Evolutionary conservation across 2,888 invertebrate species (phyloP).

Genomic region (Bimastos eiseni): DNA sequence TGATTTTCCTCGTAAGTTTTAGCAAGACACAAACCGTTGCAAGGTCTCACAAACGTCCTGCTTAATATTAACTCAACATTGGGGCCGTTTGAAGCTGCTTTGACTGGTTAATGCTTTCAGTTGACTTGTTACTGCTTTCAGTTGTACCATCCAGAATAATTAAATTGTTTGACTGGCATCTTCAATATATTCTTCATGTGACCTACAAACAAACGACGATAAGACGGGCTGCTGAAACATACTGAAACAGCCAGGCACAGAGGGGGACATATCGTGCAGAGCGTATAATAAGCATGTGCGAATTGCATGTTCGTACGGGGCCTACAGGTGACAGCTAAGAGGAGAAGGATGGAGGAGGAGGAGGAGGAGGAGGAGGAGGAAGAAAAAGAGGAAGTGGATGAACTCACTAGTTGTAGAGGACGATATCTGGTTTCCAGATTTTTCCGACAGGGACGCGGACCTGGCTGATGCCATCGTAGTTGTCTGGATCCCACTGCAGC

Average conservation of each 20-base stretch:
- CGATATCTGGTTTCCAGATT: constrained; percentile 45
- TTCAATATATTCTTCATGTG: not conserved
- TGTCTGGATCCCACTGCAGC: constrained; percentile 40
- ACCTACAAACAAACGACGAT: not conserved
- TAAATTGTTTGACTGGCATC: not conserved
- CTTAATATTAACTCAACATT: not conserved
- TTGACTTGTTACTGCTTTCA: not conserved
- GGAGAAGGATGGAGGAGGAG: not conserved
- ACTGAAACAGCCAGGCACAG: not conserved
- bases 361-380: not conserved
- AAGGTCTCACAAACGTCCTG: not conserved
- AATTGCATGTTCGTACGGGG: not conserved
- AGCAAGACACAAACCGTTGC: not conserved
- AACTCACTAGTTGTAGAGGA: constrained; percentile 43
- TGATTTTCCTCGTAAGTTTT: not conserved
- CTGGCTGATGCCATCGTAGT: constrained; percentile 38
- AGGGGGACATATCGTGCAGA: not conserved
- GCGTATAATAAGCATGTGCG: not conserved
- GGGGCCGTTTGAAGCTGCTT: not conserved
- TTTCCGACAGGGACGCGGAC: constrained; percentile 39
- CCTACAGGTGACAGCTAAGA: not conserved
- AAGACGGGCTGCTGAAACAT: not conserved
- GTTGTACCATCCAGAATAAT: too few relatives aligned
- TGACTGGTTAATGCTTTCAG: not conserved
- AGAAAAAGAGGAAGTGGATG: not conserved